Conservation (phyloP, 2,113 vertebrate species). For the Raphicerus campestris region DNA sequence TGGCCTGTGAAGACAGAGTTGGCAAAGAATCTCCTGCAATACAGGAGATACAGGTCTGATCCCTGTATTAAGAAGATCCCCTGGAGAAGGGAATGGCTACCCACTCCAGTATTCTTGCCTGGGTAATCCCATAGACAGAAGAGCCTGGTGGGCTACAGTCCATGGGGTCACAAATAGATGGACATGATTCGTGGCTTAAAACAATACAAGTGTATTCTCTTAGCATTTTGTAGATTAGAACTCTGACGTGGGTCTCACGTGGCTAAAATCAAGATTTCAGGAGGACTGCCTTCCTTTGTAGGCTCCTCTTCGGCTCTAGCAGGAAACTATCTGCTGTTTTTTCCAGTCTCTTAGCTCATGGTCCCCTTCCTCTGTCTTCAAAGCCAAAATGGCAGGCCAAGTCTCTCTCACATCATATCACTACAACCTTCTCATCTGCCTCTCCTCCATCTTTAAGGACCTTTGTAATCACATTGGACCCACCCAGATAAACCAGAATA, state of each 20-base stretch:
- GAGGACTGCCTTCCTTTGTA: neutral
- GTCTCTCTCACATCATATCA: neutral
- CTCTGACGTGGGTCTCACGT: neutral
- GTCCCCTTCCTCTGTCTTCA: neutral
- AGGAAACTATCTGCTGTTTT: neutral
- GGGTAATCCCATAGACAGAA: neutral
- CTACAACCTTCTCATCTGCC: neutral
- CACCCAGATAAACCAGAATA: neutral
- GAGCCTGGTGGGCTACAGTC: neutral
- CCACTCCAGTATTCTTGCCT: neutral
- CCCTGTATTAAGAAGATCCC: neutral
- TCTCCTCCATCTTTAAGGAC: neutral
- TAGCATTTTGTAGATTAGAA: neutral
- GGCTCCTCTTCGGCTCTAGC: neutral
- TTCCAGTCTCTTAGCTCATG: neutral
- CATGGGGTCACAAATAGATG: neutral
- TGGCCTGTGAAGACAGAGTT: neutral
- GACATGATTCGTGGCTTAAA: fast-evolving
- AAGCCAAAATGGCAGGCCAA: neutral
- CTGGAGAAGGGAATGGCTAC: neutral
- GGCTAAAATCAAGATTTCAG: neutral
- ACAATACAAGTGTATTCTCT: neutral
- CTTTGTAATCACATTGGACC: neutral
- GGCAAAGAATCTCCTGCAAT: neutral
- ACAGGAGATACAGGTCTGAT: neutral